A percentile compares a stretch with the other conserved stretches of the same genome.
phyloP scores from a whole-genome alignment of 1,140 invertebrate genomes.

The Drosophila jambulina region DNA sequence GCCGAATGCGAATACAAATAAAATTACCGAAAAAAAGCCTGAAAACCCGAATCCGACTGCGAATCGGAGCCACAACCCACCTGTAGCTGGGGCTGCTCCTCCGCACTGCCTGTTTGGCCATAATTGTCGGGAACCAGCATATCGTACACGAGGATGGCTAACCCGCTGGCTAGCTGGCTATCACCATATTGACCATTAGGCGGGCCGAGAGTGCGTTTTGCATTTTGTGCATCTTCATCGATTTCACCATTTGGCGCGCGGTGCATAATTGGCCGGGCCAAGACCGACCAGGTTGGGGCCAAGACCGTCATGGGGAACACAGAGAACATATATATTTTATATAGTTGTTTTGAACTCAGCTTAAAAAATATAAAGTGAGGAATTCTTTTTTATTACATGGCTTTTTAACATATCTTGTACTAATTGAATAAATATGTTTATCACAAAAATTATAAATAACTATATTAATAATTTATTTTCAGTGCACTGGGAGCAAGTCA shows the following conservation, averaged over 20 bases:
- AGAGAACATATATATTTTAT: neutral
- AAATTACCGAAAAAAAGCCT: constrained; percentile 40
- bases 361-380: neutral
- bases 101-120: constrained; percentile 64
- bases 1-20: constrained; percentile 65
- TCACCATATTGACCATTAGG: constrained; percentile 78
- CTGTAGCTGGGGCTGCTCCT: constrained; percentile 48
- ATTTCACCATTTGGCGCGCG: constrained; percentile 81
- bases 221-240: constrained; percentile 83
- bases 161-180: constrained; percentile 54
- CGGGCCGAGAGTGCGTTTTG: constrained; percentile 74
- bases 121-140: constrained; percentile 77
- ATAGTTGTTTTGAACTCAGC: neutral
- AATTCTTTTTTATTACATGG: neutral
- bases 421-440: too few species aligned
- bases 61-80: constrained; percentile 58
- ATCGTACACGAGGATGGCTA: constrained; percentile 37
- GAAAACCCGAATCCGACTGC: constrained; percentile 13
- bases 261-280: constrained; percentile 74
- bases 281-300: constrained; percentile 36
- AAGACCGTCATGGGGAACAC: constrained; percentile 26
- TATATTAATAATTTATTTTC: neutral
- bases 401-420: neutral
- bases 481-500: constrained; percentile 14
- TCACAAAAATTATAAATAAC: neutral